Evolutionary conservation across 2,797 vertebrate genomes (phyloP), one percentile per base, ranked within the genome.

Genomic region (Margarornis squamiger): DNA sequence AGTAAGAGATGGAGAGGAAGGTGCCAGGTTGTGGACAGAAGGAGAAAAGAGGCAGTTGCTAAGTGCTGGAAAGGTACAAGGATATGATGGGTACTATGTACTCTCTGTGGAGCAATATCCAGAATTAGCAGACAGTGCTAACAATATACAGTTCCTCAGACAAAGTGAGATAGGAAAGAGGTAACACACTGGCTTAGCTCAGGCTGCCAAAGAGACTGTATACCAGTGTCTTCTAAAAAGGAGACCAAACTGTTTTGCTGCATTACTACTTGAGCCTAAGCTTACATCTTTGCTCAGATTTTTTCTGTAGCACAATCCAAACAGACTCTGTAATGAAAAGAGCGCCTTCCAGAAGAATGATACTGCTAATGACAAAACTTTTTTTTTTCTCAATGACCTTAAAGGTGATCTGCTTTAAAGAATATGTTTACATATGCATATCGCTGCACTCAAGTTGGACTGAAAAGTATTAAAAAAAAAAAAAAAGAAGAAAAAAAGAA

Each of bases 401-500:
- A 98, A 98, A 98, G 98, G 98, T 97, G 98, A 98, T 98, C 97
- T 98, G 98, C 98, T 98, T 99, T 98, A 98, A 98, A 98, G 97
- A 99, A 99, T 99, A 99, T 99, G 99, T 99, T 99, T 99, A 99
- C 99, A 99, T 99, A 98, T 98, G 98, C 98, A 98, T 98, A 98
- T 98, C 98, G 98, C 98, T 99, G 98, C 98, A 99, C 99, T 99
- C 98, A 97, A 96, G 95, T 97, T 92, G 98, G 98, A 99, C 97
- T 98, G 96, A 97, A 98, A 98, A 98, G 97, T 98, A 97, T 95
- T 96, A 36, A 95, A 79, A 75, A 88, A 76, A 34, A 76, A 78
- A 71, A 54, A 45, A 29, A 51, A 92, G 46, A 90, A 82, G 27
- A 57, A 86, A 74, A 89, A 52, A 58, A 80, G 21, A 63, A 21